Percentiles rank a stretch among this genome's conserved stretches.
These are phyloP conservation scores for Irena cyanogastra DNA, from an alignment of 2,113 vertebrate species.

Conservation along the genomic window DNA sequence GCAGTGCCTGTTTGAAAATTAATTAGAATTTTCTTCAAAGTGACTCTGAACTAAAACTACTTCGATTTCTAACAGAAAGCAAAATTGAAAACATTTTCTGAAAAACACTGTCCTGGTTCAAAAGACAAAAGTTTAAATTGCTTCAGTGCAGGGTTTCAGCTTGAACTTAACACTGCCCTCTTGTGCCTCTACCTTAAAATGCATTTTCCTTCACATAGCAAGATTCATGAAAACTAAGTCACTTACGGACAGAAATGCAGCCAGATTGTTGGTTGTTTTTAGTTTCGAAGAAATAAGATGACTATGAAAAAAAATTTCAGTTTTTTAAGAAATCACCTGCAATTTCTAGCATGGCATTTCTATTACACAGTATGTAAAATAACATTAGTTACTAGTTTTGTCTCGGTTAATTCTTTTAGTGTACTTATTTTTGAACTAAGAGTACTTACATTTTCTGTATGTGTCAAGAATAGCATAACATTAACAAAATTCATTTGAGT, in stretches of 20 bases:
- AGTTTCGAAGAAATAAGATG: neutral
- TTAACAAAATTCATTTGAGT: neutral
- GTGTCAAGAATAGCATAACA: neutral
- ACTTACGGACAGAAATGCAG: neutral
- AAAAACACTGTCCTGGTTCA: neutral
- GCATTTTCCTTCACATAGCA: neutral
- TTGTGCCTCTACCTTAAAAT: slow-evolving; percentile 30
- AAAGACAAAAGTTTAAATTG: neutral
- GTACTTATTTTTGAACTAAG: neutral
- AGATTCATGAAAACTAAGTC: neutral
- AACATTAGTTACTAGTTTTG: neutral
- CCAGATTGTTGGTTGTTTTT: neutral
- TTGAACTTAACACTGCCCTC: slow-evolving; percentile 63
- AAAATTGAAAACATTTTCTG: neutral
- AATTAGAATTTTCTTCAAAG: slow-evolving; percentile 42
- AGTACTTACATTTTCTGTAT: neutral
- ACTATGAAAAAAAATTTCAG: neutral
- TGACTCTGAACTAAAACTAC: neutral
- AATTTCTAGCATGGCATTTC: neutral
- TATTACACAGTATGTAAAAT: neutral
- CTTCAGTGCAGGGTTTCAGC: neutral
- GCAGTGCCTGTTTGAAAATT: neutral
- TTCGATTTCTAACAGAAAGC: neutral
- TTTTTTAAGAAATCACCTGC: neutral
- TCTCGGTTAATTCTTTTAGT: neutral